A percentile compares a stretch with the other conserved stretches of the same genome.
phyloP scores from a whole-genome alignment of 2,888 invertebrate genomes.

The Lamellibrachia columna region DNA sequence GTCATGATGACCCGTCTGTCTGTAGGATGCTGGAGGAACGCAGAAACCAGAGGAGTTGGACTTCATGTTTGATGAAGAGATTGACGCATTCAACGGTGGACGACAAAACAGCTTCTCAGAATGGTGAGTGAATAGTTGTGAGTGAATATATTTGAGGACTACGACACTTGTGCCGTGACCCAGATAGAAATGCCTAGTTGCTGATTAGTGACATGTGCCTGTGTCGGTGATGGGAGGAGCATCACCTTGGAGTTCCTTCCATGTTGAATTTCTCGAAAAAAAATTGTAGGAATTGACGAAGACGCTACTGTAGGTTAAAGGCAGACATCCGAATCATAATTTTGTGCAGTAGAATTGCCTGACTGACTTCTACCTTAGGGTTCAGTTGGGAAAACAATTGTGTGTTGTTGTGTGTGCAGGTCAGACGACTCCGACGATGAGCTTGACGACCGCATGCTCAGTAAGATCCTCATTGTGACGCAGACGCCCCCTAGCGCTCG shows the following conservation, averaged over 20 bases:
- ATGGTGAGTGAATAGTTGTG: constrained; percentile 48
- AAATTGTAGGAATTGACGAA: too few species aligned
- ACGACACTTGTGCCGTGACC: neutral
- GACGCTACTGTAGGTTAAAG: constrained; percentile 41
- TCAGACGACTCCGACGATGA: constrained; percentile 78
- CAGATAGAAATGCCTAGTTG: neutral
- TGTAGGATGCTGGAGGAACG: neutral
- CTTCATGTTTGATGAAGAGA: constrained; percentile 97
- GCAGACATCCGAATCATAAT: constrained; percentile 31
- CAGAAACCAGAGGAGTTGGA: constrained; percentile 83
- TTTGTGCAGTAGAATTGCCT: neutral
- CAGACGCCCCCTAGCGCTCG: constrained; percentile 74
- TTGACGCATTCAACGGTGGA: constrained; percentile 67
- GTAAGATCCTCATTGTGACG: constrained; percentile 93
- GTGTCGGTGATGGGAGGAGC: too few species aligned
- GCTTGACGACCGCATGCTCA: constrained; percentile 90
- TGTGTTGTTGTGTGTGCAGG: constrained; percentile 38
- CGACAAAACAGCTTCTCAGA: constrained; percentile 62
- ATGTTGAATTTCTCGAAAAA: too few species aligned
- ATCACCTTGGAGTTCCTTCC: too few species aligned
- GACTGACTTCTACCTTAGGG: too few species aligned
- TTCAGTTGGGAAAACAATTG: too few species aligned
- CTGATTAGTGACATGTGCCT: too few species aligned
- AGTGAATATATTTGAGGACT: too few species aligned
- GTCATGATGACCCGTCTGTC: neutral